Conservation (phyloP, 2,888 invertebrate species). For the Platynereis dumerilii region DNA sequence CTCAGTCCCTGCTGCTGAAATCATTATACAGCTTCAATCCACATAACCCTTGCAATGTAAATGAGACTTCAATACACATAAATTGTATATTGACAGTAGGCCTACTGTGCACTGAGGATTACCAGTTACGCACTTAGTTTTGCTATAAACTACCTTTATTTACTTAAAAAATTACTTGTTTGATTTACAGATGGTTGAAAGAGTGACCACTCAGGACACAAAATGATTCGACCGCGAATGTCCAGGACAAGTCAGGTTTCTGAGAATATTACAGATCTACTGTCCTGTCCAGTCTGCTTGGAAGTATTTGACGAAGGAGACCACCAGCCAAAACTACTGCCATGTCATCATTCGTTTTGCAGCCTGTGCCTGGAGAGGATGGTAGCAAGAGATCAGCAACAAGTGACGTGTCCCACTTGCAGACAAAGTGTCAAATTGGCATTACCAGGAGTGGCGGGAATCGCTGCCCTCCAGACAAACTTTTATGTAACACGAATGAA, state of each 20-base stretch:
- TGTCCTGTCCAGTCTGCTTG: slow-evolving; percentile 34
- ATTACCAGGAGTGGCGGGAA: slow-evolving; percentile 19
- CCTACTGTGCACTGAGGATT: no score
- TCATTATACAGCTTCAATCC: no score
- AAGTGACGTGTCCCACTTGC: slow-evolving; percentile 27
- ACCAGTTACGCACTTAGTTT: no score
- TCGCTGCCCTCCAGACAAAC: slow-evolving; percentile 32
- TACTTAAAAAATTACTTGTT: no score
- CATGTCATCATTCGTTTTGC: slow-evolving; percentile 37
- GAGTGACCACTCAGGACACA: no score
- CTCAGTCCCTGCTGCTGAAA: no score
- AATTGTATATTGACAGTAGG: no score
- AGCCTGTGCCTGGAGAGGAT: slow-evolving; percentile 26
- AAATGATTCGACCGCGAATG: slow-evolving; percentile 12
- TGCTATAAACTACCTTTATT: no score
- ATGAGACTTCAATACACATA: no score
- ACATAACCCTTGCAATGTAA: no score
- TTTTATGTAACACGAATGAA: slow-evolving; percentile 35
- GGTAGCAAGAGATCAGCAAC: background rate
- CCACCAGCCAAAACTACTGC: slow-evolving; percentile 33
- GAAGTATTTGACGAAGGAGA: slow-evolving; percentile 32
- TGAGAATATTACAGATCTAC: slow-evolving; percentile 30
- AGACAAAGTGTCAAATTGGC: slow-evolving; percentile 24
- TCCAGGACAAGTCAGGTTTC: slow-evolving; percentile 19
- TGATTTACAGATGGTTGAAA: no score